A percentile compares a stretch with the other conserved stretches of the same genome.
These are phyloP conservation scores for Blera fallax DNA, from an alignment of 2,888 invertebrate species.

Conservation along the genomic window DNA sequence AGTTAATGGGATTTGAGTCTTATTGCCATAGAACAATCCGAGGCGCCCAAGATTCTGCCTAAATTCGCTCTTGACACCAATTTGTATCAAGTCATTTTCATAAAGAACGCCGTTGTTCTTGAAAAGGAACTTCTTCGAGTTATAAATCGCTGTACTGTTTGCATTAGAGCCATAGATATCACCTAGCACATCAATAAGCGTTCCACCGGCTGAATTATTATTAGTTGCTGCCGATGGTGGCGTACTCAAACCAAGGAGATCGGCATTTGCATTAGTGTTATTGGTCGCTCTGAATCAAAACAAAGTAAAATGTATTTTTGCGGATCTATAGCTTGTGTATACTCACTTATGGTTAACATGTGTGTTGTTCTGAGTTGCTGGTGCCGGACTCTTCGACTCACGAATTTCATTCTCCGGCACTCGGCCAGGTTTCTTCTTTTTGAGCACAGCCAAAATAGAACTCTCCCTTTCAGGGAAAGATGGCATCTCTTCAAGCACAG, in stretches of 20 bases:
- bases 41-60: slow-evolving; percentile 97
- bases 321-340: background rate
- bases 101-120: slow-evolving; percentile 99
- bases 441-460: slow-evolving; percentile 97
- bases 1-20: slow-evolving; percentile 91
- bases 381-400: slow-evolving; percentile 90
- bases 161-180: slow-evolving; percentile 88
- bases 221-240: slow-evolving; percentile 89
- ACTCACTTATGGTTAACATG: slow-evolving; percentile 81
- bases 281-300: slow-evolving; percentile 76
- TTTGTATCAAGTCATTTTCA: slow-evolving; percentile 98
- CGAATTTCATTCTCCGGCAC: slow-evolving; percentile 94
- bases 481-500: slow-evolving; percentile 99
- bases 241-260: slow-evolving; percentile 93
- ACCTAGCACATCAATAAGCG: slow-evolving; percentile 94
- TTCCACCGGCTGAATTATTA: slow-evolving; percentile 87
- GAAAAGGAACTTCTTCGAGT: slow-evolving; percentile 96
- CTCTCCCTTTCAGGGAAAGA: slow-evolving; percentile 99
- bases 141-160: slow-evolving; percentile 86
- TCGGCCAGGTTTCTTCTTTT: slow-evolving; percentile 98
- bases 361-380: slow-evolving; percentile 81
- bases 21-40: slow-evolving; percentile 98
- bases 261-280: slow-evolving; percentile 85
- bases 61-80: slow-evolving; percentile 98
- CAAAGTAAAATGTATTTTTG: background rate